Evolutionary conservation across 2,113 vertebrate species (phyloP).

Genomic region (Chionis minor): DNA sequence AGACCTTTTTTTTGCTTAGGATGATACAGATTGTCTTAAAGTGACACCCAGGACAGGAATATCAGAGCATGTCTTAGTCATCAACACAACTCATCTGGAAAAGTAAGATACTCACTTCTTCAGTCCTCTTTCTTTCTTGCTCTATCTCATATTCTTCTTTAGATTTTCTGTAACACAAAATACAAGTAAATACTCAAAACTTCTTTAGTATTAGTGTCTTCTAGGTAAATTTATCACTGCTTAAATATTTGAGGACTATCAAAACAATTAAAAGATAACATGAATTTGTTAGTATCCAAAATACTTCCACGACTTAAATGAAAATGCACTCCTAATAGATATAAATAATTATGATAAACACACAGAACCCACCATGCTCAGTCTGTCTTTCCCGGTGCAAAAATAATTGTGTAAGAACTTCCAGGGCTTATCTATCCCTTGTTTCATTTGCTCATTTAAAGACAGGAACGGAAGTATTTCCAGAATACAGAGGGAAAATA

Average conservation of each 20-base stretch:
- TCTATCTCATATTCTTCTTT: constrained; percentile 94
- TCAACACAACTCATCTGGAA: neutral
- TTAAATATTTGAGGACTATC: neutral
- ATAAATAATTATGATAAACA: neutral
- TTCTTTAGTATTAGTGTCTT: neutral
- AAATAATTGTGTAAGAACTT: neutral
- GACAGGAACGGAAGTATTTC: neutral
- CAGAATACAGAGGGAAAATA: neutral
- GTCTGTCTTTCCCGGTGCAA: neutral
- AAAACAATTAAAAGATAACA: neutral
- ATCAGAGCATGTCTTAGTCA: neutral
- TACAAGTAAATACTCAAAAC: neutral
- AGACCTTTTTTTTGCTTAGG: neutral
- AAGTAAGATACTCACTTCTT: constrained; percentile 62
- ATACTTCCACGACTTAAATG: neutral
- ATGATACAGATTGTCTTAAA: neutral
- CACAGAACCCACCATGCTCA: neutral
- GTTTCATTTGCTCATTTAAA: neutral
- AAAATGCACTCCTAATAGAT: neutral
- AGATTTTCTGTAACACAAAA: constrained; percentile 83
- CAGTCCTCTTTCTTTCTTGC: constrained; percentile 74
- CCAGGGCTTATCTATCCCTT: neutral
- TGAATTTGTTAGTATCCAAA: neutral
- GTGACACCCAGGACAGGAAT: neutral
- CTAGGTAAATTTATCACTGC: neutral